Base-by-base conservation (phyloP, 2,797 vertebrate genomes). In the Acanthis flammea region DNA sequence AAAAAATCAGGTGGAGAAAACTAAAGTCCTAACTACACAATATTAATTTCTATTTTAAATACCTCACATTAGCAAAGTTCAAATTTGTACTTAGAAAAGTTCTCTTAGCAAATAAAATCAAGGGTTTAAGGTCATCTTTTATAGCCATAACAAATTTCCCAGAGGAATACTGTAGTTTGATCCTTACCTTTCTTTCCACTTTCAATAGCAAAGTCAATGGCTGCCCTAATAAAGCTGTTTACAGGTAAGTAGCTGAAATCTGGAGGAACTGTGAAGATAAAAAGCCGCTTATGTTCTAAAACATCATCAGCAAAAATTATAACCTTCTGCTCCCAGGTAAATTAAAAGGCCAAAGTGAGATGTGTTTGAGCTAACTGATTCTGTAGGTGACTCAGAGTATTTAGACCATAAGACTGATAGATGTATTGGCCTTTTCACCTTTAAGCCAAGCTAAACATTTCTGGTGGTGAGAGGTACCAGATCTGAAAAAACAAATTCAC, bases 191-290 rank as follows among this genome's bases (percentile, higher is more conserved):
- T 99, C 88, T 98, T 99, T 63, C 99, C 99, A 73, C 98, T 98
- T 92, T 99, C 98, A 80, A 97, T 92, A 68, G 99, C 93, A 94
- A 99, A 99, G 84, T 98, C 98, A 57, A 98, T 90, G 11, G 97
- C 94, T 71, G 98, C 98, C 88, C 99, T 98, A 96, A 99, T 98
- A 90, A 99, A 96, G 88, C 99, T 99, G 96, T 88, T 99, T 96
- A 99, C 98, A 47, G 99, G 94, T 84, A 99, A 98, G 95, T 99
- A 99, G 86, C 98, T 98, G 88, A 99, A 99, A 96, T 99, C 98
- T 82, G 98, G 98, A 92, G 99, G 99, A 95, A 99, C 99, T 99
- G 97, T 80, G 75, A 96, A 97, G 91, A 93, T 37, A 87, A 95
- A 94, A 91, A 45, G 70, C 19, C 85, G 48, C 67, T 76, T 72